Conservation (phyloP, 2,888 invertebrate genomes). For the Hanleya hanleyi region DNA sequence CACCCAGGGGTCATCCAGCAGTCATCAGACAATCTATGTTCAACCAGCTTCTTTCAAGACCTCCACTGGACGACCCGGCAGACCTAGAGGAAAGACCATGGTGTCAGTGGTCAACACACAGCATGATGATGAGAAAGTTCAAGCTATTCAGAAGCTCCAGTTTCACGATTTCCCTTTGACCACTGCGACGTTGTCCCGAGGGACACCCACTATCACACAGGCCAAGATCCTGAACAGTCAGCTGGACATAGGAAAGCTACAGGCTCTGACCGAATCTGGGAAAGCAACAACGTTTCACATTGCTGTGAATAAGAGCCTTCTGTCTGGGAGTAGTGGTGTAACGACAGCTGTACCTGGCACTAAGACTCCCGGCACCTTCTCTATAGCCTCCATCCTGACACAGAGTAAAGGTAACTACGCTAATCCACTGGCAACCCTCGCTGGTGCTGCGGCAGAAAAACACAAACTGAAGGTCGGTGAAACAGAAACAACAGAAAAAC, state of each 20-base stretch:
- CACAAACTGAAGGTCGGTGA: background rate
- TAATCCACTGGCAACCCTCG: background rate
- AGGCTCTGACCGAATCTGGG: conserved; percentile 13
- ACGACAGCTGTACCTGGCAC: background rate
- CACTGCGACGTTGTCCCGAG: conserved; percentile 45
- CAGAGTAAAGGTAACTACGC: background rate
- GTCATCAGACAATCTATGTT: conserved; percentile 9
- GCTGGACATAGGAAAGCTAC: conserved; percentile 19
- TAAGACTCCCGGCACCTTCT: background rate
- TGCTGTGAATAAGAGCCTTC: conserved; percentile 26
- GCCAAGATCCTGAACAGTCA: conserved; percentile 46
- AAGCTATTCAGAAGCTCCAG: conserved; percentile 62
- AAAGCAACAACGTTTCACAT: conserved; percentile 21
- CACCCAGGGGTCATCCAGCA: background rate
- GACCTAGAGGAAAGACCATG: background rate
- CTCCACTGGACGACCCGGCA: background rate
- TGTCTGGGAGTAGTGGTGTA: background rate
- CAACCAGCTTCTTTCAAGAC: conserved; percentile 12
- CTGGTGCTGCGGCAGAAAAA: conserved; percentile 5
- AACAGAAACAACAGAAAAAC: no score
- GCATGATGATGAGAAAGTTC: conserved; percentile 46
- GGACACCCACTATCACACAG: conserved; percentile 49
- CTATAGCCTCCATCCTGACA: background rate
- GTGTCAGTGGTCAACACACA: conserved; percentile 46
- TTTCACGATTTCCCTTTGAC: conserved; percentile 66